phyloP scores from a whole-genome alignment of 2,797 vertebrate species.

The Ptychobarbus kaznakovi region DNA sequence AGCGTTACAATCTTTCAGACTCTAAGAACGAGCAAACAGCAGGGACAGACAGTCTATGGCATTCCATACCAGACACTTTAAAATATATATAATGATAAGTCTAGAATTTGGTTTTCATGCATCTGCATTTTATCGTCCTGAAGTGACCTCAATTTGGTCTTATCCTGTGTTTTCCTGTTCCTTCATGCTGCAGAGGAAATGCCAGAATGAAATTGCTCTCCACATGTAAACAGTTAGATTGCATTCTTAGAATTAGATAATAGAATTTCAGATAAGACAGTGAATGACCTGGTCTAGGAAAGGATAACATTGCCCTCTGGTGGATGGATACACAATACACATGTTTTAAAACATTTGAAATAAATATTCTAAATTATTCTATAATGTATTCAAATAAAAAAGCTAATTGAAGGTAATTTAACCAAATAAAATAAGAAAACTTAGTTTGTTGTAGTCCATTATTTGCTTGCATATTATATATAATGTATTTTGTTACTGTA shows the following conservation, averaged over 20 bases:
- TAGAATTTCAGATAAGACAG: constrained; percentile 68
- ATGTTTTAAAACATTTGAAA: too few species aligned
- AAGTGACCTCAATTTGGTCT: constrained; percentile 14
- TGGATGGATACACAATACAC: constrained; percentile 8
- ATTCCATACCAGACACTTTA: constrained; percentile 17
- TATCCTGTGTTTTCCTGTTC: constrained; percentile 30
- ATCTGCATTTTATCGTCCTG: constrained; percentile 31
- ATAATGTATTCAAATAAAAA: not conserved
- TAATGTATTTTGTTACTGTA: not conserved
- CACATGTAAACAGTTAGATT: constrained; percentile 70
- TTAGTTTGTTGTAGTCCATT: not conserved
- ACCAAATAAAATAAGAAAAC: too few species aligned
- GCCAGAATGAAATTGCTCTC: constrained; percentile 67
- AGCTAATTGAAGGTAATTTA: not conserved
- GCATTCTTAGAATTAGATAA: constrained; percentile 66
- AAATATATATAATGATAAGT: constrained; percentile 14
- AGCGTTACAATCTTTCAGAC: constrained; percentile 69
- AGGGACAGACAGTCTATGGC: not conserved
- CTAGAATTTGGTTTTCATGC: constrained; percentile 65
- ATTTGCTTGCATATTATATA: not conserved
- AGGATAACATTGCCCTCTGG: constrained; percentile 53
- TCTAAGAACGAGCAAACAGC: not conserved
- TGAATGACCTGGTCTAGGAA: constrained; percentile 54
- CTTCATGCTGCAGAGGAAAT: constrained; percentile 63
- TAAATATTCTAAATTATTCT: not conserved